Evolutionary conservation across 23 tunicate species (phyloP).

Genomic region (Styela clava): DNA sequence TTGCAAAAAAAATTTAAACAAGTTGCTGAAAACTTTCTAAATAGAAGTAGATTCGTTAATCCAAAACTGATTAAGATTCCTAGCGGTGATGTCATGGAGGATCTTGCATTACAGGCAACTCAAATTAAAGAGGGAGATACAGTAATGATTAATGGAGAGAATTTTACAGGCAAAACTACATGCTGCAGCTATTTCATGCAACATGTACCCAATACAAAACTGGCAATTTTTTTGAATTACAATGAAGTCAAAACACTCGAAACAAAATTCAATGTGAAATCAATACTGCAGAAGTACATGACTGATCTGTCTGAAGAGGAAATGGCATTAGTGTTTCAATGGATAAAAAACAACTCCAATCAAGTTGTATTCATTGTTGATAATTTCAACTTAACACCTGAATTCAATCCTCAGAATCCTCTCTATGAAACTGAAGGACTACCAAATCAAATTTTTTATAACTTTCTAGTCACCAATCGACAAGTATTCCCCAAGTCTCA

Average conservation of each 20-base stretch:
- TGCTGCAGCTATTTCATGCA: not conserved
- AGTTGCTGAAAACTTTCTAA: not conserved
- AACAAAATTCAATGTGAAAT: not conserved
- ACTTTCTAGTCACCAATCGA: not conserved
- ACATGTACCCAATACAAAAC: not conserved
- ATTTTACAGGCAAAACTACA: not conserved
- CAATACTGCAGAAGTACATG: not conserved
- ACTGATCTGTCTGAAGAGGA: not conserved
- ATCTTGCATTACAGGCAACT: not conserved
- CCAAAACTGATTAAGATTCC: not conserved
- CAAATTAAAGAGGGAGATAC: not conserved
- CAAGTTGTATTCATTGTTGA: not conserved
- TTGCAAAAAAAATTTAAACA: not conserved
- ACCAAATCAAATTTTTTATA: not conserved
- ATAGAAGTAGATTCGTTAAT: not conserved
- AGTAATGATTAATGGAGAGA: not conserved
- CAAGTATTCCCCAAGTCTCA: constrained; percentile 12
- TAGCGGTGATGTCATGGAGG: not conserved
- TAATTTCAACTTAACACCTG: not conserved
- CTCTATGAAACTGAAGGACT: not conserved
- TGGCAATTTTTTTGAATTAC: not conserved
- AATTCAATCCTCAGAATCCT: not conserved
- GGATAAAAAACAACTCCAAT: not conserved
- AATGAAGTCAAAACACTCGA: not conserved
- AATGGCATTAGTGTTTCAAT: not conserved